A percentile compares a stretch with the other conserved stretches of the same genome.
Evolutionary conservation across 2,797 vertebrate genomes (phyloP).

Genomic region (Sternotherus odoratus): DNA sequence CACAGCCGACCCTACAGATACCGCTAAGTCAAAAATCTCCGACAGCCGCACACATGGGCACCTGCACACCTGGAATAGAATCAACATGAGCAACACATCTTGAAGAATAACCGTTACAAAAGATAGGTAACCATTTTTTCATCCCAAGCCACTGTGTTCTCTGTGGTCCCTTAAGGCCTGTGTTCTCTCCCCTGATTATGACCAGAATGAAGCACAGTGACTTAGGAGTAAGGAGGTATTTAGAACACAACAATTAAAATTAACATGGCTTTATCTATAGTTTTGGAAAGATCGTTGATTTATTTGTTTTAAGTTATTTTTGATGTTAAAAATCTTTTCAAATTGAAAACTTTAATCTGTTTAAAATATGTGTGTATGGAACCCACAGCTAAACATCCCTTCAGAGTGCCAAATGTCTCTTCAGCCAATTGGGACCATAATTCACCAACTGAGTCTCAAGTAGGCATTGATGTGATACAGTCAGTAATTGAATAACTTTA

Average conservation of each 20-base stretch:
- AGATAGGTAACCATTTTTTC: not conserved
- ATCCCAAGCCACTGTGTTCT: not conserved
- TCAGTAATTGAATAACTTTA: not conserved
- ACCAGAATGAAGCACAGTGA: fast-evolving
- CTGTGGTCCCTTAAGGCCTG: fast-evolving
- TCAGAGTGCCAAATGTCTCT: not conserved
- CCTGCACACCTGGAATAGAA: too few relatives aligned
- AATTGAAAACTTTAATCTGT: not conserved
- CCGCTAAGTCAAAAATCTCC: too few relatives aligned
- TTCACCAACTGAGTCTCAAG: not conserved
- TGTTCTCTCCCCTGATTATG: not conserved
- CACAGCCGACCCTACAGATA: too few relatives aligned
- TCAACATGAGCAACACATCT: too few relatives aligned
- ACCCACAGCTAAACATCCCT: not conserved
- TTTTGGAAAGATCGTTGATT: not conserved
- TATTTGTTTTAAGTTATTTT: not conserved
- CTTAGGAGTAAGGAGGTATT: not conserved
- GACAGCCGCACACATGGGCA: too few relatives aligned
- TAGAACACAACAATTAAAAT: not conserved
- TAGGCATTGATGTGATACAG: not conserved
- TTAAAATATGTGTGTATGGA: not conserved
- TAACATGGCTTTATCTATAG: not conserved
- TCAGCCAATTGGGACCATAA: not conserved
- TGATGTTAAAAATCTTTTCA: not conserved
- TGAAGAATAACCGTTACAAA: too few relatives aligned